These are phyloP conservation scores for Propithecus deckenii DNA, from an alignment of 2,797 vertebrate species.

Conservation along the genomic window DNA sequence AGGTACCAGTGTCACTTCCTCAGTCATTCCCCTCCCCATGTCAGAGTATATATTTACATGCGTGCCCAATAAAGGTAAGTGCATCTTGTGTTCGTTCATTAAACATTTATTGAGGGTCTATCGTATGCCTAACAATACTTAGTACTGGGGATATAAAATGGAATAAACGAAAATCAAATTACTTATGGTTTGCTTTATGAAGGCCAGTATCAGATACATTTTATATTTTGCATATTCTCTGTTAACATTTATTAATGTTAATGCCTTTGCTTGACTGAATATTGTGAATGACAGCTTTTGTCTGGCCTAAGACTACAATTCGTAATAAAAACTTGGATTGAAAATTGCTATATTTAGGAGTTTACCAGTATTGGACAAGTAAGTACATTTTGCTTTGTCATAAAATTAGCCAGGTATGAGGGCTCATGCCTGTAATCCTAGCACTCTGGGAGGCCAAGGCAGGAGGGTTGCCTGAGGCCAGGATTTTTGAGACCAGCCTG, in stretches of 20 bases:
- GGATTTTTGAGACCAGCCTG: no score
- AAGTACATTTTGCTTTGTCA: slow-evolving; percentile 23
- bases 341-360: slow-evolving; percentile 14
- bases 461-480: no score
- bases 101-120: background rate
- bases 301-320: background rate
- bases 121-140: background rate
- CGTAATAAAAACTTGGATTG: background rate
- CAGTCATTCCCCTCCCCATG: background rate
- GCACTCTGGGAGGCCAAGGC: no score
- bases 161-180: slow-evolving; percentile 17
- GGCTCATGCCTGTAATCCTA: no score
- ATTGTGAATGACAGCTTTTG: background rate
- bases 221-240: background rate
- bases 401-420: background rate
- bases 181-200: background rate
- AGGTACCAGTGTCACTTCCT: background rate
- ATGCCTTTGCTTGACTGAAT: background rate
- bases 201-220: background rate
- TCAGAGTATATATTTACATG: background rate
- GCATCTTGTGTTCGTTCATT: background rate
- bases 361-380: background rate
- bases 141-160: background rate
- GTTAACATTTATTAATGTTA: background rate
- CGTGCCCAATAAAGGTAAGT: background rate